phyloP scores from a whole-genome alignment of 2,113 vertebrate genomes.

The Alethe castanea region DNA sequence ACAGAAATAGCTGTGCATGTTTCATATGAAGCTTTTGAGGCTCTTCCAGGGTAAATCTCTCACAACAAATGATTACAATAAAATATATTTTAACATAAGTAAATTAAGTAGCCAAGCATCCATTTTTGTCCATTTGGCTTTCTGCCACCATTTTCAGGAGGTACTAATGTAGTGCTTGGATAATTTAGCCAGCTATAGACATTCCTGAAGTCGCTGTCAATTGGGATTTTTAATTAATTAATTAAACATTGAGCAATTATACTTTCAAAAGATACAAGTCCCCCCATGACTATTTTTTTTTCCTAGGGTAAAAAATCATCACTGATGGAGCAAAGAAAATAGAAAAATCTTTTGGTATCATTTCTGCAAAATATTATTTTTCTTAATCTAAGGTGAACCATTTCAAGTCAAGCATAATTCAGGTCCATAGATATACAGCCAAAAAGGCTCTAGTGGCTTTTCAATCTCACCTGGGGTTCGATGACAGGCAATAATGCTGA shows the following conservation, averaged over 20 bases:
- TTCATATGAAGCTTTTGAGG: constrained; percentile 42
- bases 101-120: constrained; percentile 39
- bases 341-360: neutral
- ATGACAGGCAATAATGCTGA: constrained; percentile 20
- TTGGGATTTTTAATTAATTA: neutral
- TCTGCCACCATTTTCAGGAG: neutral
- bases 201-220: neutral
- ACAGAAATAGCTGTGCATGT: constrained; percentile 57
- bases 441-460: neutral
- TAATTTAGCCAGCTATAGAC: neutral
- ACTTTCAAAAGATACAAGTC: neutral
- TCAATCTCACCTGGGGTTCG: constrained; percentile 66
- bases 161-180: neutral
- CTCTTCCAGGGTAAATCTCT: constrained; percentile 41
- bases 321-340: neutral
- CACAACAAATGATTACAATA: constrained; percentile 50
- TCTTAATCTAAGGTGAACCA: neutral
- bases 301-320: neutral
- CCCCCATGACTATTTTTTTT: neutral
- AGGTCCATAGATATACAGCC: neutral
- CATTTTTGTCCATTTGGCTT: neutral
- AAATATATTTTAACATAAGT: constrained; percentile 65
- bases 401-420: neutral
- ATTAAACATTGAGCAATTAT: neutral
- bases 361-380: neutral